These are phyloP conservation scores for Meandrusa payeni DNA, from an alignment of 2,888 invertebrate genomes.

Conservation along the genomic window DNA sequence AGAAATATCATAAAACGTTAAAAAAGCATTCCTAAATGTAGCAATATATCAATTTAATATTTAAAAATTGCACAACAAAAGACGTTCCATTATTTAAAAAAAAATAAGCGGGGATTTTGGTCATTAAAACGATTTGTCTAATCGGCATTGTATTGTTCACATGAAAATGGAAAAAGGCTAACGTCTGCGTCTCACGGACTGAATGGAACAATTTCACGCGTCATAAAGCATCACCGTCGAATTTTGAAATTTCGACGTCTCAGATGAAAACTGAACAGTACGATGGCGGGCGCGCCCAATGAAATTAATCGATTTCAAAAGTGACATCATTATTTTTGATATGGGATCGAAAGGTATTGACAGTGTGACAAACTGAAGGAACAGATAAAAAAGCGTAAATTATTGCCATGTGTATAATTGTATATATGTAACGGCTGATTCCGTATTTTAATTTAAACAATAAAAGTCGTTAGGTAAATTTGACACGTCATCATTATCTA, in stretches of 20 bases:
- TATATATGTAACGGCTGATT: not conserved
- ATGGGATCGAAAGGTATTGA: conserved; percentile 26
- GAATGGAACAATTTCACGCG: conserved; percentile 75
- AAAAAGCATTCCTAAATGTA: no score
- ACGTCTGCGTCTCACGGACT: conserved; percentile 52
- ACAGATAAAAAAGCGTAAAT: conserved; percentile 9
- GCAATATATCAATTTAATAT: no score
- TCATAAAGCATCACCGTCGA: conserved; percentile 68
- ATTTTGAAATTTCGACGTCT: conserved; percentile 56
- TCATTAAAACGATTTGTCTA: conserved; percentile 24
- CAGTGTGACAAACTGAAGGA: conserved; percentile 20
- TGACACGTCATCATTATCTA: not conserved
- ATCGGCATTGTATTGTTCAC: conserved; percentile 63
- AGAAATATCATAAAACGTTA: no score
- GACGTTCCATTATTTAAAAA: no score
- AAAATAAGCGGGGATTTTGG: not conserved
- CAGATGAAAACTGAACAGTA: conserved; percentile 57
- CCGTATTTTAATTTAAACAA: not conserved
- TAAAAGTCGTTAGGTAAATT: not conserved
- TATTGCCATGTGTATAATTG: not conserved
- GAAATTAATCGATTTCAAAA: conserved; percentile 76
- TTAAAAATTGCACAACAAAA: no score
- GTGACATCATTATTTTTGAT: conserved; percentile 68
- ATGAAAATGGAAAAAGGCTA: conserved; percentile 73
- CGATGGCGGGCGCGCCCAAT: conserved; percentile 71